phyloP scores from a whole-genome alignment of 2,888 invertebrate species.

The Chaetogeoica ovagalla region DNA sequence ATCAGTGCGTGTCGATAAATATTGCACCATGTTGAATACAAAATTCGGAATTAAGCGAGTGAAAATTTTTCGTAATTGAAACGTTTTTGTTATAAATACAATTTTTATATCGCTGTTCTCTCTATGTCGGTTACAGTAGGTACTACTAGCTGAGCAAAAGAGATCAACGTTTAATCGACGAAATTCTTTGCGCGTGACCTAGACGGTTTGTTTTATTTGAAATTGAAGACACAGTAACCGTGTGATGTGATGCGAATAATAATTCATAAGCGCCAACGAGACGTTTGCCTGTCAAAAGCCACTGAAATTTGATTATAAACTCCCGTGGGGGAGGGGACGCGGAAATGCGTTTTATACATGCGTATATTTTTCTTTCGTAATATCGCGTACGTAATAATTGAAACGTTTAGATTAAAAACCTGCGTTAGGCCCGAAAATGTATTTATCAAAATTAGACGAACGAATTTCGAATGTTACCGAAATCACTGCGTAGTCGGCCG shows the following conservation, averaged over 20 bases:
- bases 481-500: too few relatives aligned
- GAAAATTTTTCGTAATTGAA: too few relatives aligned
- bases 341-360: not conserved
- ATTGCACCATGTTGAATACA: too few relatives aligned
- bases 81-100: too few relatives aligned
- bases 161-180: conserved; percentile 37
- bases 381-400: not conserved
- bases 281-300: conserved; percentile 39
- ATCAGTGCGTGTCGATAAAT: too few relatives aligned
- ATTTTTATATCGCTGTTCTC: not conserved
- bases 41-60: too few relatives aligned
- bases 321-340: not conserved
- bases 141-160: conserved; percentile 9
- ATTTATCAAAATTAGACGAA: too few relatives aligned
- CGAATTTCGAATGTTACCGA: too few relatives aligned
- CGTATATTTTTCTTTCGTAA: not conserved
- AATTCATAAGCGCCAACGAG: conserved; percentile 45
- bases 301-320: conserved; percentile 11
- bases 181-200: conserved; percentile 40
- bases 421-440: too few relatives aligned
- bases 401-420: too few relatives aligned
- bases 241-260: conserved; percentile 29
- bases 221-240: conserved; percentile 43
- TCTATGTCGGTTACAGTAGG: not conserved
- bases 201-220: conserved; percentile 35